Conservation (phyloP, 2,888 invertebrate genomes). For the Scaptomyza cyrtandrae region DNA sequence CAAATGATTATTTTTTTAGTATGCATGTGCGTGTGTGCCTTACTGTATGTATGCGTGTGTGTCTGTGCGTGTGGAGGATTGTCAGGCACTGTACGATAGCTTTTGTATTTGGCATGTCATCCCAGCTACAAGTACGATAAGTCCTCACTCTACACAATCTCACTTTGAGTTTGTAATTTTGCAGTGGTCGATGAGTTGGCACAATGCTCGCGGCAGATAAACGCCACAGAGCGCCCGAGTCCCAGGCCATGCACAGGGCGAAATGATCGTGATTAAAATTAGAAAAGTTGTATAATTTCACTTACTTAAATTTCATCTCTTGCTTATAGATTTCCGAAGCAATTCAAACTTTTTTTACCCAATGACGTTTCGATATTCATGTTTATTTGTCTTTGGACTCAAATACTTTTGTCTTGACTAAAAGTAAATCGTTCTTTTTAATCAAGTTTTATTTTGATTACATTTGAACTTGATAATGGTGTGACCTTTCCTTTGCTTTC, state of each 20-base stretch:
- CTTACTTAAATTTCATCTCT: too few relatives aligned
- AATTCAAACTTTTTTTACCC: too few relatives aligned
- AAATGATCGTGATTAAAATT: too few relatives aligned
- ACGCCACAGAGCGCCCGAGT: constrained; percentile 26
- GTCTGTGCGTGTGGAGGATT: constrained; percentile 29
- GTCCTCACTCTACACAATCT: constrained; percentile 8
- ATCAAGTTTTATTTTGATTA: background rate
- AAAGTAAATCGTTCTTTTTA: background rate
- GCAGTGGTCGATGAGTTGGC: constrained; percentile 69
- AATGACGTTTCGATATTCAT: too few relatives aligned
- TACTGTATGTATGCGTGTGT: constrained; percentile 20
- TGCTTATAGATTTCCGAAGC: too few relatives aligned
- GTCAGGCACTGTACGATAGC: constrained; percentile 56
- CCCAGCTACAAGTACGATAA: constrained; percentile 52
- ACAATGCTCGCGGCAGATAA: constrained; percentile 69
- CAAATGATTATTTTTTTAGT: constrained; percentile 63
- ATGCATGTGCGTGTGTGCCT: constrained; percentile 42
- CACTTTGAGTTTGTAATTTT: constrained; percentile 38
- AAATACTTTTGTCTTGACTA: background rate
- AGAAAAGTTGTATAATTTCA: too few relatives aligned
- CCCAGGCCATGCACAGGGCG: background rate
- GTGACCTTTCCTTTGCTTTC: constrained; percentile 5
- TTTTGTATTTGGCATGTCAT: constrained; percentile 74
- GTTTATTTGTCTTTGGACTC: too few relatives aligned
- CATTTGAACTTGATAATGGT: background rate